Evolutionary conservation across 2,888 invertebrate genomes (phyloP), one percentile per base, ranked within the genome.

Genomic region (Latheticus oryzae): DNA sequence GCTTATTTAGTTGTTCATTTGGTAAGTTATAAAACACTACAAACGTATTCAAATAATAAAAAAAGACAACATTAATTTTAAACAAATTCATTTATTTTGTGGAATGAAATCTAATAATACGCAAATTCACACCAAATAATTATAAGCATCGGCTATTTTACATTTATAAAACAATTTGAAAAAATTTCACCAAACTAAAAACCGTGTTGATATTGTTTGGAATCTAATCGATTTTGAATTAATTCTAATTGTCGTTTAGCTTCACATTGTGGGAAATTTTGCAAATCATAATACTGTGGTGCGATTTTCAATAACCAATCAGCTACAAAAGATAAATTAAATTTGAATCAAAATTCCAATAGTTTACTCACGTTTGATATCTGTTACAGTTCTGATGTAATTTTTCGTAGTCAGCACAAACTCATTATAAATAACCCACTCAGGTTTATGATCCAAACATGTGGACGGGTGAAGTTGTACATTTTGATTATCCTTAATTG

Each of bases 381-480:
- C 99, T 0, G 97, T 97, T 7, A 98, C 97, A 0, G 98, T 99
- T 66, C 99, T 85, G 72, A 99, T 99, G 78, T 99, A 99, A 81
- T 99, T 99, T 82, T 99, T 99, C 58, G 98, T 97, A 61, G 99
- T 99, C 66, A 99, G 84, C 37, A 99, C 99, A 76, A 99, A 99
- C 82, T 99, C 99, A 81, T 99, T 98, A 82, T 99, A 99, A 58
- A 99, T 90, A 26, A 98, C 98, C 99, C 99, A 99, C 80, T 99
- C 99, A 0, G 99, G 99, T 78, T 99, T 99, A 81, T 99, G 99
- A 81, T 98, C 98, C 53, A 99, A 85, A 76, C 97, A 98, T 4
- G 98, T 98, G 65, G 97, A 97, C 0, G 99, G 99, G 82, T 99
- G 99, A 28, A 99, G 85, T 78, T 98, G 98, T 1, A 99, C 99